These are phyloP conservation scores for Mnemiopsis leidyi DNA, from an alignment of 37 sponge, comb jelly and placozoan species.

Conservation along the genomic window DNA sequence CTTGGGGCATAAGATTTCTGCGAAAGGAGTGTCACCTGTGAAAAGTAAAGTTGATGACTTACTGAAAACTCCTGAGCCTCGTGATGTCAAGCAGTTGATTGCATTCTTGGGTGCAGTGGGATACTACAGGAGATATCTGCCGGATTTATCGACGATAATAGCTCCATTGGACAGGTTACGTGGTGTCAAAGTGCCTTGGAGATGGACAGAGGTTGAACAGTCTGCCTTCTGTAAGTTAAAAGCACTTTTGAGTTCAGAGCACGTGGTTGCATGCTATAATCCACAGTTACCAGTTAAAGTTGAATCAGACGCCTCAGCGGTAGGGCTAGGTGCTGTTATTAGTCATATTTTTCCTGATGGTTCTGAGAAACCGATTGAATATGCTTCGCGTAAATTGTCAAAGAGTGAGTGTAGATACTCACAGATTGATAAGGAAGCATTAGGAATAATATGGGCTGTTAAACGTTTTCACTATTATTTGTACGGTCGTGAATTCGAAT, in stretches of 20 bases:
- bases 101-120: slow-evolving; percentile 9
- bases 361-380: neutral
- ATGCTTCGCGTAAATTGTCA: slow-evolving; percentile 7
- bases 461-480: slow-evolving; percentile 40
- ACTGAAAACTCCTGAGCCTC: neutral
- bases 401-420: neutral
- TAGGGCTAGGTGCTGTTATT: slow-evolving; percentile 13
- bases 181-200: neutral
- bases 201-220: neutral
- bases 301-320: neutral
- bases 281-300: neutral
- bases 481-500: slow-evolving; percentile 10
- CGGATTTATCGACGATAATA: neutral
- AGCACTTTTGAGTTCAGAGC: neutral
- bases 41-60: neutral
- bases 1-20: neutral
- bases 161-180: neutral
- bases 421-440: slow-evolving; percentile 63
- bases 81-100: neutral
- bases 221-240: neutral
- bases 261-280: neutral
- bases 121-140: slow-evolving; percentile 10
- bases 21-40: neutral
- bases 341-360: neutral
- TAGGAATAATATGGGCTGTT: slow-evolving; percentile 61